phyloP scores from a whole-genome alignment of 1,140 invertebrate genomes.

The Augochlora pura region DNA sequence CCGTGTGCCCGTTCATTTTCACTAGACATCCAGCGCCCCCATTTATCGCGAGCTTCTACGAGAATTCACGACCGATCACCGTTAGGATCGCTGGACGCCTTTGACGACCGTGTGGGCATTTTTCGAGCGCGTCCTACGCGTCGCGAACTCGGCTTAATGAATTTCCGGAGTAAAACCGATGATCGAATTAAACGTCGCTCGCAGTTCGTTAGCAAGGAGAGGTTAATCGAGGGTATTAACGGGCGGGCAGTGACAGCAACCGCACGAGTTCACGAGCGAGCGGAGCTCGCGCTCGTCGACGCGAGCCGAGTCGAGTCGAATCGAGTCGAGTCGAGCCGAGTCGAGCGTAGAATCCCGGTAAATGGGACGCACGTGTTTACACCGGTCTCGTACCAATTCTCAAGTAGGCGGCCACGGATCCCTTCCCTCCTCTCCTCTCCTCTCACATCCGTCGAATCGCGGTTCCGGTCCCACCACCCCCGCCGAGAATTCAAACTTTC shows the following conservation, averaged over 20 bases:
- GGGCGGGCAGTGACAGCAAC: neutral
- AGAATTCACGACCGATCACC: neutral
- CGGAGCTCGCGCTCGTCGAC: constrained; percentile 11
- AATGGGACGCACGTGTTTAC: constrained; percentile 45
- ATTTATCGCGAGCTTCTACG: neutral
- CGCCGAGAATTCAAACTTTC: neutral
- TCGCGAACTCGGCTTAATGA: constrained; percentile 3
- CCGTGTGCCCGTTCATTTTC: too few relatives aligned
- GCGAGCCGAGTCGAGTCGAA: neutral
- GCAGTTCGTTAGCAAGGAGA: constrained; percentile 36
- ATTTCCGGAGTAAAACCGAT: constrained; percentile 34
- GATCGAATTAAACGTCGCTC: constrained; percentile 43
- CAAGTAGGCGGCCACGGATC: neutral
- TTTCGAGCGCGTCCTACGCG: neutral
- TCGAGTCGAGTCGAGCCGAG: neutral
- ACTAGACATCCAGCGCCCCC: too few relatives aligned
- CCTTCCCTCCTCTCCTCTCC: neutral
- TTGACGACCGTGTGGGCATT: neutral
- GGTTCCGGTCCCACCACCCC: too few relatives aligned
- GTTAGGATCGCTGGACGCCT: neutral
- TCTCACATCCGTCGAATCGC: too few relatives aligned
- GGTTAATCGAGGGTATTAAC: constrained; percentile 42
- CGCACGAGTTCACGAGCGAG: neutral
- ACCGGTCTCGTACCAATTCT: constrained; percentile 40
- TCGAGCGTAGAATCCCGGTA: constrained; percentile 29